Evolutionary conservation across 1,140 invertebrate species (phyloP).

Genomic region (Catajapyx aquilonaris): DNA sequence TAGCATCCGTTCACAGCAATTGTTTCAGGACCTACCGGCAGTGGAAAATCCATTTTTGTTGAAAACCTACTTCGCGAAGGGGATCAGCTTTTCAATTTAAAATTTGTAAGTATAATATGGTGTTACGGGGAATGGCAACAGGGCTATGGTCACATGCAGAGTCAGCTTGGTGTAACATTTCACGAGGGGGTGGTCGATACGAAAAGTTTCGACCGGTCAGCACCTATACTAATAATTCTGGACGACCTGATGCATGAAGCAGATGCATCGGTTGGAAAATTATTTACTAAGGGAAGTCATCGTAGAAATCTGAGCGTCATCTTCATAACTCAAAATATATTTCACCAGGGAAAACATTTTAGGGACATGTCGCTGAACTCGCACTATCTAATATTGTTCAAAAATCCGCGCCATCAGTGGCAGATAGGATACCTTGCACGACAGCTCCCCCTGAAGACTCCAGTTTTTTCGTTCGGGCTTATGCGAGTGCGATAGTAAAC

Average conservation of each 20-base stretch:
- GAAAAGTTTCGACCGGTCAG: too few relatives aligned
- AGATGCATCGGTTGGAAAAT: constrained; percentile 16
- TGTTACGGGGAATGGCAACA: not conserved
- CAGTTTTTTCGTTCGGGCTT: too few relatives aligned
- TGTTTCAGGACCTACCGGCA: not conserved
- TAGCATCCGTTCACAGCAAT: not conserved
- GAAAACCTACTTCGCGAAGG: too few relatives aligned
- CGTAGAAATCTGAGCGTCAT: constrained; percentile 20
- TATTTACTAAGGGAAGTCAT: constrained; percentile 22
- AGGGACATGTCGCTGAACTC: constrained; percentile 19
- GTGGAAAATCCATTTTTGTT: not conserved
- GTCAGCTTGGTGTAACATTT: too few relatives aligned
- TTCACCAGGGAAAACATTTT: constrained; percentile 19
- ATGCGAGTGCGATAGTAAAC: too few relatives aligned
- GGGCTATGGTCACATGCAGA: too few relatives aligned
- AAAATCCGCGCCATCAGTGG: constrained; percentile 20
- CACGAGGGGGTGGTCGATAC: too few relatives aligned
- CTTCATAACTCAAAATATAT: constrained; percentile 22
- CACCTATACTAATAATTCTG: constrained; percentile 14
- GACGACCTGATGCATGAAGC: constrained; percentile 21
- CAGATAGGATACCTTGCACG: constrained; percentile 18
- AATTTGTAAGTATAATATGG: not conserved
- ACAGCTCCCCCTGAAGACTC: constrained; percentile 19
- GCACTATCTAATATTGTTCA: constrained; percentile 20
- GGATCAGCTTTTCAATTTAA: not conserved